These are phyloP conservation scores for Dryocosmus kuriphilus DNA, from an alignment of 2,888 invertebrate species.

Conservation along the genomic window DNA sequence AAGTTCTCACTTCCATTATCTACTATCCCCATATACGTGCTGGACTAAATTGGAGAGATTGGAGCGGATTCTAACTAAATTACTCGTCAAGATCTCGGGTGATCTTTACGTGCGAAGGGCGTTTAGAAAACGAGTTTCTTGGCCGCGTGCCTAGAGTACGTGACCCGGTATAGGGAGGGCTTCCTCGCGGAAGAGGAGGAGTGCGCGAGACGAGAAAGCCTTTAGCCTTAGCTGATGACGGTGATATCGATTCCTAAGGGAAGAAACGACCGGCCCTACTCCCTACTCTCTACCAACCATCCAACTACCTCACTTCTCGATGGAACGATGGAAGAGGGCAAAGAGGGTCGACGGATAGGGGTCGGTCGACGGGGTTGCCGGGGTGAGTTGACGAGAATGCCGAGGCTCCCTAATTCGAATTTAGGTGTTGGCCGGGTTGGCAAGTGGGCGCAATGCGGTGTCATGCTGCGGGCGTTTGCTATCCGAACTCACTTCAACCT, in stretches of 20 bases:
- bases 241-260: constrained; percentile 70
- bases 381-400: constrained; percentile 68
- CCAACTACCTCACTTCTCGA: constrained; percentile 41
- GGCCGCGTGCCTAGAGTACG: constrained; percentile 60
- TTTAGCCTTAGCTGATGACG: constrained; percentile 65
- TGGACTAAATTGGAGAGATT: constrained; percentile 20
- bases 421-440: constrained; percentile 74
- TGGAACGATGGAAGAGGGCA: constrained; percentile 49
- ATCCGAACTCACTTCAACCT: constrained; percentile 62
- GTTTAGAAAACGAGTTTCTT: constrained; percentile 61
- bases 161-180: constrained; percentile 48
- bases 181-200: constrained; percentile 43
- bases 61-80: constrained; percentile 47
- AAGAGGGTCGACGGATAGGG: constrained; percentile 55
- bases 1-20: constrained; percentile 16
- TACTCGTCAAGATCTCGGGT: constrained; percentile 39
- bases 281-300: constrained; percentile 38
- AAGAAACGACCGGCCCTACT: constrained; percentile 61
- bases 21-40: not conserved
- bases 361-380: constrained; percentile 47
- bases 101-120: constrained; percentile 28
- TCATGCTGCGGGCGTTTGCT: constrained; percentile 72
- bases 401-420: constrained; percentile 74
- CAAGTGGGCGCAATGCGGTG: constrained; percentile 75
- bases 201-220: constrained; percentile 57